Base-by-base conservation (phyloP, 2,797 vertebrate species). In the Telmatherina bonti region DNA sequence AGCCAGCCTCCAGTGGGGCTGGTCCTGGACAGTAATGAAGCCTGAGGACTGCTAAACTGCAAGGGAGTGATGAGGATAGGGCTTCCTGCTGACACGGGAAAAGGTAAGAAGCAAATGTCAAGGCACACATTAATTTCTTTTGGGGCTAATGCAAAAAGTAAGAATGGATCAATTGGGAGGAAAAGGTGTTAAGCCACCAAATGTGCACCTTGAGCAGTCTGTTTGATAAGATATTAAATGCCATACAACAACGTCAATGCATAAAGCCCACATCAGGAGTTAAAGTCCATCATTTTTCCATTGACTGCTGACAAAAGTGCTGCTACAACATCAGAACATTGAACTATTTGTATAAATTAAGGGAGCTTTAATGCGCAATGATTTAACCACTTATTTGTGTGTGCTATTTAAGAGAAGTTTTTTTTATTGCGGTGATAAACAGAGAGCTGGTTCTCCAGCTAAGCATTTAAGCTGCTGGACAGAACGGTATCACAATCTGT, bases 81-180 rank as follows among this genome's bases (percentile, higher is more conserved):
- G 38, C 52, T 87, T 84, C 88, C 62, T 85, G 87, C 87, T 90
- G 84, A 86, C 76, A 67, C 66, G 56, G 72, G 35, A 68, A 74
- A 53, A 60, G 10, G 45, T 56, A 54, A 55, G 49, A 73, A 81
- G 88, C 76, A 73, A 72, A 68, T 87, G 72, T 81, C 83, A 87
- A 54, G 64, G 76, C 69, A 77, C 29, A 30, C 72, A 76, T 86
- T 83, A 38, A 76, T 66, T 63, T 51, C 9, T 26, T 66, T 12
- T 13, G 56, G 29, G 27, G 36, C 20, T 7, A 64, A 24, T 29
- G 41, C 24, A 51, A 27, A 45, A 41, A 72, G 56, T 52, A 47
- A 62, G 52, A 22, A 51, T 41, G 10, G 10, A 71, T 38, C 16
- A 71, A 78, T 69, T 70, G 30, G 20, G 24, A 69, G 69, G 43